Evolutionary conservation across 1,140 invertebrate species (phyloP).

Genomic region (Rhizoglyphus robini): DNA sequence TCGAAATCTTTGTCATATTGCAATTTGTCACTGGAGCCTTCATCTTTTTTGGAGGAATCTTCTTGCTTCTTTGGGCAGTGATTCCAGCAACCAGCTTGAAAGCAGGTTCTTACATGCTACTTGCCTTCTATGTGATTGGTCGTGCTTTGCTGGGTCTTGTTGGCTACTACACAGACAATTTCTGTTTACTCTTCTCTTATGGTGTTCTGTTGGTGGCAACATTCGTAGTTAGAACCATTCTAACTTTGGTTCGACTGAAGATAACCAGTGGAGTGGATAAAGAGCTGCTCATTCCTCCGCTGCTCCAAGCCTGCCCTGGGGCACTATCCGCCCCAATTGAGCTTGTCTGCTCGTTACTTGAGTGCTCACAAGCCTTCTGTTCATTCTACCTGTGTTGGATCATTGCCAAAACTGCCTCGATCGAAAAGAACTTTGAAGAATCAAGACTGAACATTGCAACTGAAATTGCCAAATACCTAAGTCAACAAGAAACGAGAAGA

Average conservation of each 20-base stretch:
- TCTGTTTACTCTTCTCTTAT: conserved; percentile 10
- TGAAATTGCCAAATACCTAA: background rate
- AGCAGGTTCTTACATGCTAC: conserved; percentile 17
- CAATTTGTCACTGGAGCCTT: conserved; percentile 8
- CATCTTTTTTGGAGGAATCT: conserved; percentile 5
- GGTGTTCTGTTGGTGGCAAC: conserved; percentile 14
- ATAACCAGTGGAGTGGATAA: background rate
- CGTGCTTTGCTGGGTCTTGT: conserved; percentile 12
- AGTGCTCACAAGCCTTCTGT: background rate
- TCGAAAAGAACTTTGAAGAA: background rate
- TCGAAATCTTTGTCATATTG: conserved; percentile 9
- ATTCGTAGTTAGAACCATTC: conserved; percentile 15
- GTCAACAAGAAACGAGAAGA: background rate
- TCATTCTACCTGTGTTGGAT: conserved; percentile 13
- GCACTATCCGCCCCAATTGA: background rate
- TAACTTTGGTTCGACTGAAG: conserved; percentile 4
- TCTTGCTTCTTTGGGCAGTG: conserved; percentile 13
- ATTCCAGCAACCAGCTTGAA: background rate
- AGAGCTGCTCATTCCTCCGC: background rate
- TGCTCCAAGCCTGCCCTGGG: conserved; percentile 9
- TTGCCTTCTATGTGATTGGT: background rate
- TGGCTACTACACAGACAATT: conserved; percentile 14
- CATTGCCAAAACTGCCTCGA: background rate
- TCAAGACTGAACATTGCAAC: conserved; percentile 2
- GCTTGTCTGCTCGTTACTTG: conserved; percentile 9